Base-by-base conservation (phyloP, 2,113 vertebrate species). In the Xenopus laevis region DNA sequence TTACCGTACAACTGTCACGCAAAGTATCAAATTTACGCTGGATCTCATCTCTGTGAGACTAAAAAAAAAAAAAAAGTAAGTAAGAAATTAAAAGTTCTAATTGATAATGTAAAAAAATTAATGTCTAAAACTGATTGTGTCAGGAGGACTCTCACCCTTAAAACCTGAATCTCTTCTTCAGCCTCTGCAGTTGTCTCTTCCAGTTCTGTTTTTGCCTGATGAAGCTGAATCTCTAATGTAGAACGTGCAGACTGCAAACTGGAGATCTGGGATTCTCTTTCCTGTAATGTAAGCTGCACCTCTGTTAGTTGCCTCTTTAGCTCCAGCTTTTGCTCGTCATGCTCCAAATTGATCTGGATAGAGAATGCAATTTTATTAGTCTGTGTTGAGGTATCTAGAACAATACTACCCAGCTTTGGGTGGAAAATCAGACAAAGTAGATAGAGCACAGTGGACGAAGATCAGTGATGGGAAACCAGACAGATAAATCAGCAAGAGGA, bases 1-100 rank as follows among this genome's bases (percentile, higher is more conserved):
- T 90, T 92, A 99, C 97, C 86, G 97, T 95, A 85, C 97, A 99
- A 92, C 97, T 98, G 93, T 98, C 97, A 87, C 97, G 94, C 88
- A 99, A 90, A 82, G 93, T 93, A 82, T 99, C 97, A 87, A 95
- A 99, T 90, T 99, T 99, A 86, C 96, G 93, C 84, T 99, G 97
- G 88, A 98, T 95, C 86, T 98, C 97, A 84, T 99, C 96, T 88
- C 97, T 92, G 86, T 98, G 97, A 74, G 97, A 96, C 97, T 99
- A 86, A 83, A 84, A 83, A 76, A 84, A 80, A 91, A 87, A 84
- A 87, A 79, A 17, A 60, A 47, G 33, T n/a, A 91, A 87, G 84
- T 88, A 78, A 17, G 50, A 59, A 60, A 40, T 11, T 44, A 23
- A 40, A 16, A 16, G 9, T 13, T 40, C 8, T n/a, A 44, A 27